Percentiles rank a stretch among this genome's conserved stretches.
Evolutionary conservation across 2,113 vertebrate species (phyloP).

Genomic region (Myodes glareolus): DNA sequence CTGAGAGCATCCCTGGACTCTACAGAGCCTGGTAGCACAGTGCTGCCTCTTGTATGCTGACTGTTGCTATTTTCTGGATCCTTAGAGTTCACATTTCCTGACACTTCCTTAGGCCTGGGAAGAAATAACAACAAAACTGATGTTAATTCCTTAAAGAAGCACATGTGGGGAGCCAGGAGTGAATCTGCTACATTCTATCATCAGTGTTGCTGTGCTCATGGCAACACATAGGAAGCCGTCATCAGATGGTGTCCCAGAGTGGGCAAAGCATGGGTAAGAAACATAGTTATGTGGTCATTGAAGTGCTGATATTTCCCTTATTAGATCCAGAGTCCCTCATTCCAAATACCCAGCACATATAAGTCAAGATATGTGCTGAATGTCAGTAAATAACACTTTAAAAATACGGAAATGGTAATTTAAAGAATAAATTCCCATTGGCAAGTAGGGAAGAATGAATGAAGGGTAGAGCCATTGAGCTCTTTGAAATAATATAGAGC

Average conservation of each 20-base stretch:
- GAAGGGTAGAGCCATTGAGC: not conserved
- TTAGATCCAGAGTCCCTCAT: not conserved
- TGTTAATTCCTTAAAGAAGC: not conserved
- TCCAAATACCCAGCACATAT: not conserved
- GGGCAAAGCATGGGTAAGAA: not conserved
- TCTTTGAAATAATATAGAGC: not conserved
- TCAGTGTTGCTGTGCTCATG: not conserved
- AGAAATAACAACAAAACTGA: constrained; percentile 20
- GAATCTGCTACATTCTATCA: not conserved
- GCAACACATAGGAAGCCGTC: not conserved
- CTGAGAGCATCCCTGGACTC: not conserved
- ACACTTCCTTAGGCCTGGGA: not conserved
- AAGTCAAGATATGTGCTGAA: not conserved
- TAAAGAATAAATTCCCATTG: not conserved
- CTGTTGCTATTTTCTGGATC: not conserved
- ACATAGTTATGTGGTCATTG: not conserved
- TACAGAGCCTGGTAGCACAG: not conserved
- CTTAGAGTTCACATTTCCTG: not conserved
- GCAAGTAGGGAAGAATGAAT: not conserved
- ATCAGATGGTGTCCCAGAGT: not conserved
- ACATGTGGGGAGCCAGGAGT: not conserved
- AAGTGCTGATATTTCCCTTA: not conserved
- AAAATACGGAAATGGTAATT: not conserved
- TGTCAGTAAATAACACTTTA: not conserved
- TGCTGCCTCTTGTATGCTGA: not conserved